These are phyloP conservation scores for Motacilla alba DNA, from an alignment of 2,113 vertebrate species.

Conservation along the genomic window DNA sequence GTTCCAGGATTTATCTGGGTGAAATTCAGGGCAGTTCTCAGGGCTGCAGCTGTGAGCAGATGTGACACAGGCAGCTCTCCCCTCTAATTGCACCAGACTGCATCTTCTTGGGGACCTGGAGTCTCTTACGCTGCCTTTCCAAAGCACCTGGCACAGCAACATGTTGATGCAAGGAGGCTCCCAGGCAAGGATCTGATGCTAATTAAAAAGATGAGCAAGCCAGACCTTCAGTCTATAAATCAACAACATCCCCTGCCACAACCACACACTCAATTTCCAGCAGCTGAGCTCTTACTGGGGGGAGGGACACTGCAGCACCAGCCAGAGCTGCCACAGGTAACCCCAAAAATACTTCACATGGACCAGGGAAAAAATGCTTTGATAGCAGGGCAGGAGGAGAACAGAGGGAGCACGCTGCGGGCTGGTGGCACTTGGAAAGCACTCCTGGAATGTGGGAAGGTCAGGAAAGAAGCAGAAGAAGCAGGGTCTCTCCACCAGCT, in stretches of 20 bases:
- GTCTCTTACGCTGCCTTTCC: background rate
- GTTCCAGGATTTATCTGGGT: background rate
- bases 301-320: background rate
- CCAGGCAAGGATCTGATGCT: background rate
- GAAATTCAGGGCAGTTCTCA: background rate
- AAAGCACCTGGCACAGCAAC: background rate
- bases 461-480: background rate
- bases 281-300: background rate
- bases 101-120: background rate
- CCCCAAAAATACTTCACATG: accelerated
- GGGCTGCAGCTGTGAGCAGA: background rate
- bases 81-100: background rate
- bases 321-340: background rate
- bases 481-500: background rate
- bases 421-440: background rate
- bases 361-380: background rate
- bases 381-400: background rate
- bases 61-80: background rate
- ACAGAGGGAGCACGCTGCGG: background rate
- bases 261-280: background rate
- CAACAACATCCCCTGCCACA: background rate
- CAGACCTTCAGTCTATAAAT: background rate
- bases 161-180: background rate
- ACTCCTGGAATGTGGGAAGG: background rate
- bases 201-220: background rate